A percentile compares a stretch with the other conserved stretches of the same genome.
Conservation (phyloP, 2,113 vertebrate genomes). For the Elachura formosa region DNA sequence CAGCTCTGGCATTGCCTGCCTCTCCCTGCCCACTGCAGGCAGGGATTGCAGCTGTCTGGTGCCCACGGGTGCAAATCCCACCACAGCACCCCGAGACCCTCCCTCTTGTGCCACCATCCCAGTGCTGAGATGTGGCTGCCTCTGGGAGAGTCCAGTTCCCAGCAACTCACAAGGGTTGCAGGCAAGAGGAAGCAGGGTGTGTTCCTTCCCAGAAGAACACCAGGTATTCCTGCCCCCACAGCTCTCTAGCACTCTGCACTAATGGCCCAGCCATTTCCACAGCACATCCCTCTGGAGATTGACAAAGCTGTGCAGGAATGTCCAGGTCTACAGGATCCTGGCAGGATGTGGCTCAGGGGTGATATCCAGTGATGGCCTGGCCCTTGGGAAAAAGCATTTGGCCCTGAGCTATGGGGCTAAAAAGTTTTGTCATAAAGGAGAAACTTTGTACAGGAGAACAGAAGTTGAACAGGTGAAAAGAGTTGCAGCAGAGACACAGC, state of each 20-base stretch:
- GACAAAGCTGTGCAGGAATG: background rate
- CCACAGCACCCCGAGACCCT: rapidly evolving
- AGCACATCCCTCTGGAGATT: background rate
- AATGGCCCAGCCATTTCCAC: background rate
- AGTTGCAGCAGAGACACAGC: background rate
- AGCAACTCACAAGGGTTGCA: rapidly evolving
- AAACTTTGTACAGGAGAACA: background rate
- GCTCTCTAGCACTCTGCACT: background rate
- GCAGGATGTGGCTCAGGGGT: background rate
- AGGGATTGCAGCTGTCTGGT: background rate
- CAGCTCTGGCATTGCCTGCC: background rate
- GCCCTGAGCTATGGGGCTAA: background rate
- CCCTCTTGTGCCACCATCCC: background rate
- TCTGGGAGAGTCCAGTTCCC: background rate
- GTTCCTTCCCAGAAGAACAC: background rate
- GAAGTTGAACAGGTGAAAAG: too few relatives aligned
- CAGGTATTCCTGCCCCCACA: background rate
- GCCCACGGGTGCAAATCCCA: background rate
- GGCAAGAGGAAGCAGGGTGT: background rate
- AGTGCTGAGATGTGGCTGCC: rapidly evolving
- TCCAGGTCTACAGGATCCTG: background rate
- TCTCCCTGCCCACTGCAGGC: background rate
- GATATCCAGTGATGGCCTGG: background rate
- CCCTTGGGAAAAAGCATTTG: background rate
- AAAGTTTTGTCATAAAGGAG: background rate